A percentile compares a stretch with the other conserved stretches of the same genome.
Conservation (phyloP, 2,888 invertebrate genomes). For the Quadroppia sp. region DNA sequence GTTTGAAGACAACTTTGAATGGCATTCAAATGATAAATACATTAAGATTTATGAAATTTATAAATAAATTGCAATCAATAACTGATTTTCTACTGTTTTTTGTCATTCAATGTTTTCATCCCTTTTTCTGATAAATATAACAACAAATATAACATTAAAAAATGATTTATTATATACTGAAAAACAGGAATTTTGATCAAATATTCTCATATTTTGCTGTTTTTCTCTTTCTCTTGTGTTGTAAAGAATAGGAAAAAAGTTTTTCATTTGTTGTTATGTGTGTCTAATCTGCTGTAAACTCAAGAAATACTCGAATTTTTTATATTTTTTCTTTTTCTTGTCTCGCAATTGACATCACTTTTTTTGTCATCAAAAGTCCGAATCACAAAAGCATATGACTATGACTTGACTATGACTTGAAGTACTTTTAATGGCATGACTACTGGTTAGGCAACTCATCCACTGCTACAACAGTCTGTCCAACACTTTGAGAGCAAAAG, state of each 20-base stretch:
- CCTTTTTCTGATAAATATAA: not conserved
- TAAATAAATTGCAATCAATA: not conserved
- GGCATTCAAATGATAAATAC: slow-evolving; percentile 14
- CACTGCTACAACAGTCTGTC: not conserved
- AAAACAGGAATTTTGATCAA: slow-evolving; percentile 17
- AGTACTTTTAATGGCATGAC: slow-evolving; percentile 21
- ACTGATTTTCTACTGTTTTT: not conserved
- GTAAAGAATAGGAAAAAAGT: not conserved
- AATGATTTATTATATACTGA: not conserved
- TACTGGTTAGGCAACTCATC: slow-evolving; percentile 20
- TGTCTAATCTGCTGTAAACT: slow-evolving; percentile 22
- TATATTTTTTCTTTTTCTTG: not conserved
- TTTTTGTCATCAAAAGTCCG: slow-evolving; percentile 7
- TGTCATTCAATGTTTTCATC: not conserved
- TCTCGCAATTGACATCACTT: slow-evolving; percentile 21
- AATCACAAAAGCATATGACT: slow-evolving; percentile 13
- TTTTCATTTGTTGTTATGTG: slow-evolving; percentile 21
- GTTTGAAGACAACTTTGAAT: not conserved
- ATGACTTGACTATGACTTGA: too few relatives aligned
- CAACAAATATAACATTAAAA: slow-evolving; percentile 6
- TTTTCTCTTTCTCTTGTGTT: not conserved
- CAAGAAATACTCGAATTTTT: slow-evolving; percentile 18
- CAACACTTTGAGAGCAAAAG: not conserved
- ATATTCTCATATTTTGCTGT: slow-evolving; percentile 3
- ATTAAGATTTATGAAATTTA: slow-evolving; percentile 16